Evolutionary conservation across 2,888 invertebrate genomes (phyloP).

Genomic region (Troides helena): DNA sequence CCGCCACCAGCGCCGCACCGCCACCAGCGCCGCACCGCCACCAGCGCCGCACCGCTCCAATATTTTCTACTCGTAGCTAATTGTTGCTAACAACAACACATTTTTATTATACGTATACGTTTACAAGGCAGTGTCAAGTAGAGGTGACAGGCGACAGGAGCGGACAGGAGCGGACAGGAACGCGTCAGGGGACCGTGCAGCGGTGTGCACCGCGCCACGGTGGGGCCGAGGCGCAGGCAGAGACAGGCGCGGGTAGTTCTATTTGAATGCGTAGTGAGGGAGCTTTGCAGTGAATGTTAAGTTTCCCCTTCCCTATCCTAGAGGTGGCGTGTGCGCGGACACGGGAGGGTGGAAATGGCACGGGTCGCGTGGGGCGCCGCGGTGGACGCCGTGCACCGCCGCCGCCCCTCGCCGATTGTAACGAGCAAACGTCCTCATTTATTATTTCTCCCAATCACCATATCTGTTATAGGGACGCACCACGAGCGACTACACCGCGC

Average conservation of each 20-base stretch:
- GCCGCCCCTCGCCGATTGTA: neutral
- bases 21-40: too few relatives aligned
- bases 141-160: neutral
- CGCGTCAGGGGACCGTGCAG: neutral
- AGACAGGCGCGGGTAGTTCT: constrained; percentile 41
- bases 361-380: constrained; percentile 19
- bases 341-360: constrained; percentile 25
- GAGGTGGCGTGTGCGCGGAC: constrained; percentile 15
- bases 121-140: too few relatives aligned
- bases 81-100: too few relatives aligned
- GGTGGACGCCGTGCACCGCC: neutral
- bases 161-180: neutral
- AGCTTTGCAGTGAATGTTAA: constrained; percentile 58
- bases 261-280: constrained; percentile 55
- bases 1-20: too few relatives aligned
- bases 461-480: neutral
- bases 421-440: neutral
- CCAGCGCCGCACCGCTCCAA: too few relatives aligned
- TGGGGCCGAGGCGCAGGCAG: constrained; percentile 5
- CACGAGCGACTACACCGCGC: too few relatives aligned
- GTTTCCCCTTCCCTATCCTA: constrained; percentile 39
- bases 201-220: neutral
- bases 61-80: too few relatives aligned
- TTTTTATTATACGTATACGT: too few relatives aligned
- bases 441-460: neutral